These are phyloP conservation scores for Agrenia bidenticulata DNA, from an alignment of 2,888 invertebrate species.

Conservation along the genomic window DNA sequence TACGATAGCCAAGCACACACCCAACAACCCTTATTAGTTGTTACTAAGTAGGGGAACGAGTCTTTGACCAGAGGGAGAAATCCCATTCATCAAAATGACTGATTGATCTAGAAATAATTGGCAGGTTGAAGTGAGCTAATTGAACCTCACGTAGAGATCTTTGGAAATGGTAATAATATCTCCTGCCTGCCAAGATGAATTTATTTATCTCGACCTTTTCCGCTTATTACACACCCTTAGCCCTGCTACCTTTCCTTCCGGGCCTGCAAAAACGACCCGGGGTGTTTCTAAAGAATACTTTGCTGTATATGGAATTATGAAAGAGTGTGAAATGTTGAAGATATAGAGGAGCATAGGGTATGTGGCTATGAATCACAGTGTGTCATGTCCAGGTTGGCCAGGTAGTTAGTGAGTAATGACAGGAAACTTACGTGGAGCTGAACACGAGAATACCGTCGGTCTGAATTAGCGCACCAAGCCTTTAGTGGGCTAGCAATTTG, in stretches of 20 bases:
- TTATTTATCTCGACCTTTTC: conserved; percentile 20
- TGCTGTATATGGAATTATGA: too few species aligned
- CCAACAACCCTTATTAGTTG: too few species aligned
- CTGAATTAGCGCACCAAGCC: too few species aligned
- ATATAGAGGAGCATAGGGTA: too few species aligned
- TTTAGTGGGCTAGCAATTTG: background rate
- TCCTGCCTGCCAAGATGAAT: conserved; percentile 22
- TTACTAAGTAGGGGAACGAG: too few species aligned
- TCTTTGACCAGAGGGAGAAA: background rate
- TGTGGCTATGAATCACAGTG: background rate
- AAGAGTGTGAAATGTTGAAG: too few species aligned
- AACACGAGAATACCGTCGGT: too few species aligned
- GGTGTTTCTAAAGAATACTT: too few species aligned
- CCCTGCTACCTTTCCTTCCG: too few species aligned
- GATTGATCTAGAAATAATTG: conserved; percentile 33
- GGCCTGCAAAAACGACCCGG: too few species aligned
- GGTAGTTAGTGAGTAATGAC: conserved; percentile 13
- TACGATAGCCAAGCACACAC: too few species aligned
- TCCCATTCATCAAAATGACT: conserved; percentile 24
- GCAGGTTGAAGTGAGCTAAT: conserved; percentile 23
- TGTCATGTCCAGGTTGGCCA: background rate
- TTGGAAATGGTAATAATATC: conserved; percentile 23
- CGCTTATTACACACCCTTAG: background rate
- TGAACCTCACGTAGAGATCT: conserved; percentile 28
- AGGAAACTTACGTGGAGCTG: conserved; percentile 1